These are phyloP conservation scores for Andrena praecox DNA, from an alignment of 2,888 invertebrate genomes.

Conservation along the genomic window DNA sequence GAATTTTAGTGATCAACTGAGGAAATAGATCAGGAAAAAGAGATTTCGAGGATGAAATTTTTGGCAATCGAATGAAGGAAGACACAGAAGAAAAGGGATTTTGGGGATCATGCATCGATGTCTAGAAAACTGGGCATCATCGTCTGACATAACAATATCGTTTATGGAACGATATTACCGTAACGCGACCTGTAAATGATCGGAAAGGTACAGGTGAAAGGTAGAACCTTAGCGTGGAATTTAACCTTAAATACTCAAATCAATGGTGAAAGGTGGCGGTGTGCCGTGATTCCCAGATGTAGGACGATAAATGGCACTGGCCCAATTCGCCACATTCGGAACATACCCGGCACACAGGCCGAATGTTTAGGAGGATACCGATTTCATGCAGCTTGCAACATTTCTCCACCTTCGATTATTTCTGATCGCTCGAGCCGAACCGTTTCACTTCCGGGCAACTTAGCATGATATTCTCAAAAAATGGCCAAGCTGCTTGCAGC, in stretches of 20 bases:
- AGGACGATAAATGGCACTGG: conserved; percentile 68
- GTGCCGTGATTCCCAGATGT: conserved; percentile 59
- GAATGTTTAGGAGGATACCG: conserved; percentile 29
- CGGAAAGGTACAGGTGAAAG: conserved; percentile 38
- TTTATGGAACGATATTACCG: background rate
- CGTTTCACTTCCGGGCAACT: no score
- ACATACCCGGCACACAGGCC: background rate
- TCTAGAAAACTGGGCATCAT: no score
- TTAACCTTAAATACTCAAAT: conserved; percentile 64
- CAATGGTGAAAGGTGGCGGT: conserved; percentile 66
- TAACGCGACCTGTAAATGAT: background rate
- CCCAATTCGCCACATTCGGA: conserved; percentile 56
- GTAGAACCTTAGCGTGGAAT: conserved; percentile 49
- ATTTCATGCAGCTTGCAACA: conserved; percentile 11
- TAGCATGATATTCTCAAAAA: no score
- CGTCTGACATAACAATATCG: no score
- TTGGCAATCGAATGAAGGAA: no score
- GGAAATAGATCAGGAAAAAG: no score
- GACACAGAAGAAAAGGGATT: no score
- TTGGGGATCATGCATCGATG: no score
- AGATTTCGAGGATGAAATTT: no score
- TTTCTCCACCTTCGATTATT: background rate
- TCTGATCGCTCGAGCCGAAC: background rate
- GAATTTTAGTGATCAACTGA: no score
- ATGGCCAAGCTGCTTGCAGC: no score